phyloP scores from a whole-genome alignment of 2,797 vertebrate genomes.

The Sebastes elongatus region DNA sequence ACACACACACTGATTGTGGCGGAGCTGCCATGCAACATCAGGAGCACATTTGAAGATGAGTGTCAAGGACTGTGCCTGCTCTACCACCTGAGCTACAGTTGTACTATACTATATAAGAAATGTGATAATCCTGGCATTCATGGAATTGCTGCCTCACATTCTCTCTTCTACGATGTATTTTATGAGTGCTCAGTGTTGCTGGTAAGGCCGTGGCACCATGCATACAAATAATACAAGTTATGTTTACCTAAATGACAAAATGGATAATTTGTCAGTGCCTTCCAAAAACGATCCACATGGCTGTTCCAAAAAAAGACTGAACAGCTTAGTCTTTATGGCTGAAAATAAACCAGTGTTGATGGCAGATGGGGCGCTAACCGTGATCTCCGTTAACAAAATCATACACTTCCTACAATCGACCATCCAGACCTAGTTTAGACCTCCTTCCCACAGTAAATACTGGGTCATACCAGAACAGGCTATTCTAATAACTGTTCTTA shows the following conservation, averaged over 20 bases:
- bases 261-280: not conserved
- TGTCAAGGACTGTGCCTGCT: conserved; percentile 16
- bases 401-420: not conserved
- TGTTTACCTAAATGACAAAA: not conserved
- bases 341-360: not conserved
- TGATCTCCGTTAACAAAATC: not conserved
- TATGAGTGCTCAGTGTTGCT: not conserved
- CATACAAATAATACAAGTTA: not conserved
- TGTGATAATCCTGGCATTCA: not conserved
- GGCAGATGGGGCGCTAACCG: not conserved
- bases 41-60: not conserved
- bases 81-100: no score
- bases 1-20: not conserved
- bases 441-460: not conserved
- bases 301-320: not conserved
- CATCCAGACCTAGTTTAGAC: not conserved
- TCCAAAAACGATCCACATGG: not conserved
- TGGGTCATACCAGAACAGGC: not conserved
- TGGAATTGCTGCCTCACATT: not conserved
- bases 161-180: not conserved
- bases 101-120: not conserved
- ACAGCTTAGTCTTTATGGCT: not conserved
- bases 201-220: not conserved
- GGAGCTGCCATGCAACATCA: not conserved
- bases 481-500: not conserved